Percentiles rank a stretch among this genome's conserved stretches.
These are phyloP conservation scores for Rhogogaster chlorosoma DNA, from an alignment of 2,888 invertebrate species.

Conservation along the genomic window DNA sequence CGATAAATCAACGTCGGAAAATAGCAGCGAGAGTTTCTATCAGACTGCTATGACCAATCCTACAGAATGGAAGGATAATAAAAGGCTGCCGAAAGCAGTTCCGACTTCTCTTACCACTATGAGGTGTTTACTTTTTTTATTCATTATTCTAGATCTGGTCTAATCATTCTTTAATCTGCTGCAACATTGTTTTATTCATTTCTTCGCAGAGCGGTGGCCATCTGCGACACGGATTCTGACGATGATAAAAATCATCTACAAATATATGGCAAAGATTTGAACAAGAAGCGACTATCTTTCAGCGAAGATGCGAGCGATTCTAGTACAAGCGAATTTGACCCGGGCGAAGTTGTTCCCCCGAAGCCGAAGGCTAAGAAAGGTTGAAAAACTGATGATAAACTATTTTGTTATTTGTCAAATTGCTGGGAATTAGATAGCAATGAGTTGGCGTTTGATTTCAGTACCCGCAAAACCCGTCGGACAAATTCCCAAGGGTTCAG, in stretches of 20 bases:
- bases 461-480: constrained; percentile 54
- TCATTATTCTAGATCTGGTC: constrained; percentile 4
- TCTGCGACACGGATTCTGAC: constrained; percentile 72
- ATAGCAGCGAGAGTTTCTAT: constrained; percentile 69
- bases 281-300: constrained; percentile 64
- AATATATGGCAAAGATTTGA: constrained; percentile 49
- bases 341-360: constrained; percentile 70
- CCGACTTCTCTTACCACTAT: constrained; percentile 54
- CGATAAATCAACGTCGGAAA: constrained; percentile 64
- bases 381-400: constrained; percentile 19
- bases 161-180: neutral
- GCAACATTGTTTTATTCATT: constrained; percentile 8
- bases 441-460: constrained; percentile 53
- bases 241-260: constrained; percentile 57
- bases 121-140: constrained; percentile 55
- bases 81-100: constrained; percentile 51
- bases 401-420: neutral
- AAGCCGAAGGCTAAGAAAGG: constrained; percentile 62
- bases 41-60: constrained; percentile 72
- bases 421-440: neutral
- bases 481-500: constrained; percentile 52
- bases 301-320: constrained; percentile 67
- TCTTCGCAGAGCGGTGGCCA: constrained; percentile 60
- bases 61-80: constrained; percentile 43
- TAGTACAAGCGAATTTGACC: constrained; percentile 74